Percentiles rank a stretch among this genome's conserved stretches.
These are phyloP conservation scores for Sapayoa aenigma DNA, from an alignment of 2,113 vertebrate genomes.

Conservation along the genomic window DNA sequence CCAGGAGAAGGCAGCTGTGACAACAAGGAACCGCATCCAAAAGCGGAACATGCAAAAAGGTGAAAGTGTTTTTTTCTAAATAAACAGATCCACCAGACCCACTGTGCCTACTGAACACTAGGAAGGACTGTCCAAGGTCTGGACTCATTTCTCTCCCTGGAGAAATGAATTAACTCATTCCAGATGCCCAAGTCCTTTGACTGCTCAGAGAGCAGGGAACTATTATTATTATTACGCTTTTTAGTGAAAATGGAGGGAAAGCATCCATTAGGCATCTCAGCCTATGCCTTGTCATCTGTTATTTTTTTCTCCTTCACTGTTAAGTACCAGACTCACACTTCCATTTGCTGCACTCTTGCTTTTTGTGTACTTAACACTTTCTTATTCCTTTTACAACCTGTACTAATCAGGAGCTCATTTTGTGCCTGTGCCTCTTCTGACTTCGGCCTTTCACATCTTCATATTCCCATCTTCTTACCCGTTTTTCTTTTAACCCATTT, in stretches of 20 bases:
- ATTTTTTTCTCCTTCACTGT: slow-evolving; percentile 37
- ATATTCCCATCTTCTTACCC: neutral
- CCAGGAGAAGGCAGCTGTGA: neutral
- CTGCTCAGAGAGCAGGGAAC: slow-evolving; percentile 21
- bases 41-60: neutral
- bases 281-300: slow-evolving; percentile 32
- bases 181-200: slow-evolving; percentile 6
- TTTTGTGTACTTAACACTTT: slow-evolving; percentile 59
- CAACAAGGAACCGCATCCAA: neutral
- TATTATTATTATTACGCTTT: slow-evolving; percentile 52
- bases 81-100: neutral
- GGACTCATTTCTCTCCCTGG: neutral
- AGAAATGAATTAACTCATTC: slow-evolving; percentile 38
- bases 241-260: slow-evolving; percentile 67
- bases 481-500: slow-evolving; percentile 50
- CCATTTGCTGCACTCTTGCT: slow-evolving; percentile 58
- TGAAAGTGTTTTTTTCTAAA: neutral
- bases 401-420: slow-evolving; percentile 64
- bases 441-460: slow-evolving; percentile 42
- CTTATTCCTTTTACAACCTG: slow-evolving; percentile 38
- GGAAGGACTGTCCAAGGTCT: neutral
- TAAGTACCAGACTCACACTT: slow-evolving; percentile 56
- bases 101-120: neutral
- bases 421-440: slow-evolving; percentile 35
- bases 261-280: slow-evolving; percentile 67